Conservation (phyloP, 2,888 invertebrate genomes). For the Nymphalis c-album region DNA sequence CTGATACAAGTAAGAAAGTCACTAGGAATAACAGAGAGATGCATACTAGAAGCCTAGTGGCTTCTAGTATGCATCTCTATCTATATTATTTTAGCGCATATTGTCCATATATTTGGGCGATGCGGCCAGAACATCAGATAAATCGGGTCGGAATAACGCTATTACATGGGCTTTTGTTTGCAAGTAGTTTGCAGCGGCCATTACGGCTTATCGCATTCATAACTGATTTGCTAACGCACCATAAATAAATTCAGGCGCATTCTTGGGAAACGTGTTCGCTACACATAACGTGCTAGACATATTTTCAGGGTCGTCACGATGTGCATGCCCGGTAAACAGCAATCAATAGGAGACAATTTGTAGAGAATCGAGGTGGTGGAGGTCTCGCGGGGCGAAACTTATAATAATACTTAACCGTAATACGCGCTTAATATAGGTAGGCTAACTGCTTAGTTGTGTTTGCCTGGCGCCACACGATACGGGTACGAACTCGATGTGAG, state of each 20-base stretch:
- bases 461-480: too few species aligned
- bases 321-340: too few species aligned
- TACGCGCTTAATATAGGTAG: too few species aligned
- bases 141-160: slow-evolving; percentile 60
- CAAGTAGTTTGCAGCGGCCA: slow-evolving; percentile 48
- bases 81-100: slow-evolving; percentile 29
- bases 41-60: background rate
- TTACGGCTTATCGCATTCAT: slow-evolving; percentile 42
- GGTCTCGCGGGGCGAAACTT: too few species aligned
- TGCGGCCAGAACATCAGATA: slow-evolving; percentile 61
- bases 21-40: background rate
- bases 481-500: too few species aligned
- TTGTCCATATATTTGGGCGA: slow-evolving; percentile 59
- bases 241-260: slow-evolving; percentile 1
- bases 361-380: too few species aligned
- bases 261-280: slow-evolving; percentile 2
- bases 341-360: too few species aligned
- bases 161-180: slow-evolving; percentile 69
- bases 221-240: slow-evolving; percentile 25
- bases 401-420: too few species aligned
- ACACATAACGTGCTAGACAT: too few species aligned
- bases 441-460: too few species aligned
- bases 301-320: too few species aligned
- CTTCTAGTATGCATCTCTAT: too few species aligned
- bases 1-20: background rate